Conservation (phyloP, 2,888 invertebrate species). For the Prosapia bicincta region DNA sequence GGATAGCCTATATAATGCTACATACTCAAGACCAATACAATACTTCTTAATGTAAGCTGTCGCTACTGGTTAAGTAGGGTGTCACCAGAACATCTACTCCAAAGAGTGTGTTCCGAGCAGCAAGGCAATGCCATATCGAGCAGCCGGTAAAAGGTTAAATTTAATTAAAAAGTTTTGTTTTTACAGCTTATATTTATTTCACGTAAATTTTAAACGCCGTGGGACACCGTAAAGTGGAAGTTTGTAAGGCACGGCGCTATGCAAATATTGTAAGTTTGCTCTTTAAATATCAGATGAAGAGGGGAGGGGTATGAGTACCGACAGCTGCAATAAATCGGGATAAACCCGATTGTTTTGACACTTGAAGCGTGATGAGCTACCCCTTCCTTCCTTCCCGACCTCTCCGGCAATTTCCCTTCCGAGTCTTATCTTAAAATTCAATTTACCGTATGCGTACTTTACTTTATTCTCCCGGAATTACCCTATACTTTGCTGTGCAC, state of each 20-base stretch:
- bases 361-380: neutral
- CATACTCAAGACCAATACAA: no score
- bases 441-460: neutral
- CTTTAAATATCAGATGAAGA: neutral
- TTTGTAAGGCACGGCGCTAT: neutral
- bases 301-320: neutral
- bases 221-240: neutral
- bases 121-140: no score
- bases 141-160: no score
- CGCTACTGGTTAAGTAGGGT: no score
- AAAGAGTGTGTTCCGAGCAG: no score
- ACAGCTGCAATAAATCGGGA: neutral
- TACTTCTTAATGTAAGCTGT: no score
- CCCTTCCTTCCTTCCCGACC: neutral
- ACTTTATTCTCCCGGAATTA: neutral
- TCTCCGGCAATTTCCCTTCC: neutral
- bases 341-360: slow-evolving; percentile 2
- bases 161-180: no score
- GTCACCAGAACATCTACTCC: no score
- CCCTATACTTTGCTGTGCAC: neutral
- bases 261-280: neutral
- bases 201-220: neutral
- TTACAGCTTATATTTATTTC: no score
- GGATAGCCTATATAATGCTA: no score
- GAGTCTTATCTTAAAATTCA: neutral